Base-by-base conservation (phyloP, 2,888 invertebrate species). In the Capitulum mitella region DNA sequence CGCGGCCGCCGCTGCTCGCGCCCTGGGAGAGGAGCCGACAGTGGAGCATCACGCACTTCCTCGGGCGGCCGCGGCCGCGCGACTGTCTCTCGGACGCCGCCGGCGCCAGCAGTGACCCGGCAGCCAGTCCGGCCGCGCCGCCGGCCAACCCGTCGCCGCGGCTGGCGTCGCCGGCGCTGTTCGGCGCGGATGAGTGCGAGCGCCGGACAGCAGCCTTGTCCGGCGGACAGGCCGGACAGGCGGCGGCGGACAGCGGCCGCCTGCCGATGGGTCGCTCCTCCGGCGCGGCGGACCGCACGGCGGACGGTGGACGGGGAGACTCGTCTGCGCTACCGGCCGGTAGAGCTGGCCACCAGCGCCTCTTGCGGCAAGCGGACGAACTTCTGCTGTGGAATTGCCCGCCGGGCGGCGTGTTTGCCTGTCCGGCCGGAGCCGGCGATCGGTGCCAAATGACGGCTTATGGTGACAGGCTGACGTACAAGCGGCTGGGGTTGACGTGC, bases 21-120 rank as follows among this genome's bases (percentile, higher is more conserved):
- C 70, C 70, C 19, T 70, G 70, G 70, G 70, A 70, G 70, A 16
- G 70, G 3, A 70, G 70, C 19, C 70, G 70, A 0, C 70, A 70
- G 70, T 10, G 5, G n/a, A 37, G 19, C 1, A 37, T 70, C 37
- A 37, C 70, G 0, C 8, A 6, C 70, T 70, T 70, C 37, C 37
- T 34, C 70, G 22, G 61, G 6, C 32, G 26, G 26, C n/a, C 19
- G 19, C 14, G 51, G 51, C 51, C 12, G 14, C 16, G 51, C 3
- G 51, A 19, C 51, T 14, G 51, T n/a, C n/a, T n/a, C n/a, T n/a
- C n/a, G n/a, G n/a, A n/a, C n/a, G n/a, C n/a, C 46, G 46, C 10
- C 46, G 16, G 51, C 51, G 51, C 12, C 6, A 19, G 3, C 51
- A 19, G 54, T 26, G 51, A n/a, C n/a, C 6, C n/a, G 22, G 16